Conservation (phyloP, 2,113 vertebrate species). For the Antechinus stuartii region DNA sequence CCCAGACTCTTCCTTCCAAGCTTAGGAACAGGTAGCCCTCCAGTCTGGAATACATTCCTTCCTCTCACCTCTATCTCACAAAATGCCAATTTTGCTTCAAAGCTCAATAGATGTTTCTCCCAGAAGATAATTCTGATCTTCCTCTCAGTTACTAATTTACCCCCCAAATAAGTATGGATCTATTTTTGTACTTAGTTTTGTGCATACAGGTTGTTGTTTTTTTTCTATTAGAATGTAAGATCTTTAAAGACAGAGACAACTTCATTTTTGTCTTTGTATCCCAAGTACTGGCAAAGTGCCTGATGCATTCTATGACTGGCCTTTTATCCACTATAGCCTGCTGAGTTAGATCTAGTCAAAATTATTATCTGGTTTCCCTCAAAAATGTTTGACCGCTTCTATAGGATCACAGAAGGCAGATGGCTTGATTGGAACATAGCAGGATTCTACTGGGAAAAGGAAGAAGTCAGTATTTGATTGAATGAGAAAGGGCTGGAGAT, state of each 20-base stretch:
- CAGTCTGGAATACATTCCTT: background rate
- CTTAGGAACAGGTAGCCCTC: background rate
- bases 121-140: background rate
- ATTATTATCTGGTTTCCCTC: background rate
- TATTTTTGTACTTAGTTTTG: background rate
- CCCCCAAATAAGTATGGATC: background rate
- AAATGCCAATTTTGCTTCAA: background rate
- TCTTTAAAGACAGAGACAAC: background rate
- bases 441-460: background rate
- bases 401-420: background rate
- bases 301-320: background rate
- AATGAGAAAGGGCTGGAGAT: conserved; percentile 39
- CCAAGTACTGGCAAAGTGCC: background rate
- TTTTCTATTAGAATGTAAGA: background rate
- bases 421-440: background rate
- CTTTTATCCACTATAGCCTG: background rate
- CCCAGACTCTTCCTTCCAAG: background rate
- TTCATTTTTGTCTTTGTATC: background rate
- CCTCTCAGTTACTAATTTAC: background rate
- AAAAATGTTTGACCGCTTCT: background rate
- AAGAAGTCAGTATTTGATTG: conserved; percentile 44
- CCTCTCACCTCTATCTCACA: background rate
- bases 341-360: background rate
- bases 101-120: background rate
- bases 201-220: background rate